Percentiles rank a stretch among this genome's conserved stretches.
Evolutionary conservation across 2,113 vertebrate species (phyloP).

Genomic region (Macaca nemestrina): DNA sequence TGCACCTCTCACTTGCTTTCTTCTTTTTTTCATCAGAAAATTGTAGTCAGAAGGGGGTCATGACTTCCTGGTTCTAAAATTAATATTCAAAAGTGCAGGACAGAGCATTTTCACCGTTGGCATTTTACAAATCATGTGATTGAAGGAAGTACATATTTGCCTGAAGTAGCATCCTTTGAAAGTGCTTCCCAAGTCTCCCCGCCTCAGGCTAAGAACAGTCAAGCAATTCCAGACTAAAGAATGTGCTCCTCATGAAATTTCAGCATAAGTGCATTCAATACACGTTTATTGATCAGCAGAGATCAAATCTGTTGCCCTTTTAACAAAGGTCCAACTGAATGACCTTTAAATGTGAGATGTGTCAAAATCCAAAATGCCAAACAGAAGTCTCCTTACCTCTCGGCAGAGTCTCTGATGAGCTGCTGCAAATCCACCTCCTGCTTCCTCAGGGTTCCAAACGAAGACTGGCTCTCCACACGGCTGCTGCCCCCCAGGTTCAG

Average conservation of each 20-base stretch:
- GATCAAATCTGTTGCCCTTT: not conserved
- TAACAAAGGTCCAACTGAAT: not conserved
- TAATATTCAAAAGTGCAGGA: not conserved
- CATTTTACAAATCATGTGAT: not conserved
- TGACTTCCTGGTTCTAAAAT: not conserved
- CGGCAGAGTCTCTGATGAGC: slow-evolving; percentile 85
- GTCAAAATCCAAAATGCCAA: not conserved
- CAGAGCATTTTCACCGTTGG: not conserved
- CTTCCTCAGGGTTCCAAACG: slow-evolving; percentile 93
- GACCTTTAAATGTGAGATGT: not conserved
- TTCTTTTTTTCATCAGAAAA: not conserved
- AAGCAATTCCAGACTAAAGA: not conserved
- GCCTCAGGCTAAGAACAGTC: not conserved
- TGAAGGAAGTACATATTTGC: not conserved
- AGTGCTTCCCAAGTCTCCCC: not conserved
- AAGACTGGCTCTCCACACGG: slow-evolving; percentile 87
- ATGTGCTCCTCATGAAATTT: not conserved
- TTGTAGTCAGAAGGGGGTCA: not conserved
- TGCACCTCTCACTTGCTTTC: not conserved
- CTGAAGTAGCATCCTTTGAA: not conserved
- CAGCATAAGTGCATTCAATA: not conserved
- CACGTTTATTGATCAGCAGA: not conserved
- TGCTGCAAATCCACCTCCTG: slow-evolving; percentile 92
- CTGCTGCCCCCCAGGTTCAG: slow-evolving; percentile 84
- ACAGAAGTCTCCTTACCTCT: slow-evolving; percentile 82